phyloP scores from a whole-genome alignment of 2,113 vertebrate species.

The Echinops telfairi region DNA sequence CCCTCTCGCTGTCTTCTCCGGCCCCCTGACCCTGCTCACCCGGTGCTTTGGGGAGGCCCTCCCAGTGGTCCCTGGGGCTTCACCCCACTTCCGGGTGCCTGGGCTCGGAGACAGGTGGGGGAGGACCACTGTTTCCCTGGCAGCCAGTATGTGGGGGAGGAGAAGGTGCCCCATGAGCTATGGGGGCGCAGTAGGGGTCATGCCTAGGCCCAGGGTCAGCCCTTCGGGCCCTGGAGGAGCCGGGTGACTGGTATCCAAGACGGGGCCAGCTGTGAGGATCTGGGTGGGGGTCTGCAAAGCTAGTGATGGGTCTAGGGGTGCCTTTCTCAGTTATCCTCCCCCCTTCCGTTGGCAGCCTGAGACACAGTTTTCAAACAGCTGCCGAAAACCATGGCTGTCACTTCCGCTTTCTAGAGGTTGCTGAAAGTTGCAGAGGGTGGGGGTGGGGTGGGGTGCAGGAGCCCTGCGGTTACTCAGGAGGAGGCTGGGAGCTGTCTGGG shows the following conservation, averaged over 20 bases:
- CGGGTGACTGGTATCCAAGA: background rate
- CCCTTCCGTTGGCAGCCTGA: slow-evolving; percentile 73
- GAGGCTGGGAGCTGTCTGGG: background rate
- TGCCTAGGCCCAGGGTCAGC: background rate
- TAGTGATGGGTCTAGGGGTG: slow-evolving; percentile 17
- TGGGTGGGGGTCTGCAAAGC: background rate
- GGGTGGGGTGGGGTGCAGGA: slow-evolving; percentile 46
- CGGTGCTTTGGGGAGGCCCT: background rate
- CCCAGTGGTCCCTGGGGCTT: background rate
- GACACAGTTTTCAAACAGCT: slow-evolving; percentile 77
- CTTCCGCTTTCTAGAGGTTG: slow-evolving; percentile 81
- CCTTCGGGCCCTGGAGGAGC: background rate
- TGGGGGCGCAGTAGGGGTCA: background rate
- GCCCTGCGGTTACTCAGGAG: background rate
- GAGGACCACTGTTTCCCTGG: background rate
- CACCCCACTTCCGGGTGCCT: slow-evolving; percentile 27
- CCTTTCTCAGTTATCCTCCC: slow-evolving; percentile 70
- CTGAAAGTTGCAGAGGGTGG: slow-evolving; percentile 48
- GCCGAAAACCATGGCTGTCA: slow-evolving; percentile 72
- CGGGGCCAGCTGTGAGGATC: background rate
- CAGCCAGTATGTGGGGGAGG: background rate
- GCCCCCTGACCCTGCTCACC: background rate
- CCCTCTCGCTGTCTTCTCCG: background rate
- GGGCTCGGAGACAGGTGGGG: background rate
- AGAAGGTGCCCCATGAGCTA: background rate